Evolutionary conservation across 2,888 invertebrate genomes (phyloP).

Genomic region (Rhorus exstirpatorius): DNA sequence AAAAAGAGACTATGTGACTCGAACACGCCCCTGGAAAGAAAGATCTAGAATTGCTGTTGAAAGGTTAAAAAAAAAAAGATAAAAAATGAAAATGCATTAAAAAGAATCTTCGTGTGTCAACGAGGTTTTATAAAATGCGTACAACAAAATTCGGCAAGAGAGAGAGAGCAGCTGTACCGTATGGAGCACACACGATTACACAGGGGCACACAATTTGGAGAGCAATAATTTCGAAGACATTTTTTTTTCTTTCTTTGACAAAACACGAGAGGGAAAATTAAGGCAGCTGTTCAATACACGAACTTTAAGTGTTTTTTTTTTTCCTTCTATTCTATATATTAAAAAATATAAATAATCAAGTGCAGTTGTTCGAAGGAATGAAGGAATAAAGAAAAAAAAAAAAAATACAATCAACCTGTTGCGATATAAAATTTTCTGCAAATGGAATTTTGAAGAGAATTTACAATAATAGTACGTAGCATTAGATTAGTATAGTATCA

Average conservation of each 20-base stretch:
- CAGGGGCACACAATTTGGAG: constrained; percentile 77
- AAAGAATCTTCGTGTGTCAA: constrained; percentile 60
- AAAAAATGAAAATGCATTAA: constrained; percentile 43
- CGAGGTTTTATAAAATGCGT: constrained; percentile 63
- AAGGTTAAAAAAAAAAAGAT: constrained; percentile 55
- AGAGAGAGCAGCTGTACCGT: constrained; percentile 39
- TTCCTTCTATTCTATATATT: constrained; percentile 71
- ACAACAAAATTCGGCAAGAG: constrained; percentile 49
- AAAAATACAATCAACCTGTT: no score
- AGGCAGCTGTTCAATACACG: constrained; percentile 65
- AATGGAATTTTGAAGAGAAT: constrained; percentile 62
- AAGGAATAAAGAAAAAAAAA: constrained; percentile 33
- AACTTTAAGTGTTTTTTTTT: no score
- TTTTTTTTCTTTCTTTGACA: constrained; percentile 54
- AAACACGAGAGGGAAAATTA: constrained; percentile 15
- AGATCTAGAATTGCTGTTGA: constrained; percentile 82
- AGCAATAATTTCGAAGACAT: constrained; percentile 72
- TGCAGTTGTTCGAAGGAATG: constrained; percentile 73
- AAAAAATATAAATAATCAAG: constrained; percentile 49
- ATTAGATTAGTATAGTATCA: constrained; percentile 62
- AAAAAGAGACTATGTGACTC: constrained; percentile 81
- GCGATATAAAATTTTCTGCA: constrained; percentile 53
- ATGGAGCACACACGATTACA: constrained; percentile 32
- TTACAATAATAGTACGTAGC: constrained; percentile 46
- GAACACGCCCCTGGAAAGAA: constrained; percentile 82